phyloP scores from a whole-genome alignment of 1,140 invertebrate genomes.

The Drosophila tani region DNA sequence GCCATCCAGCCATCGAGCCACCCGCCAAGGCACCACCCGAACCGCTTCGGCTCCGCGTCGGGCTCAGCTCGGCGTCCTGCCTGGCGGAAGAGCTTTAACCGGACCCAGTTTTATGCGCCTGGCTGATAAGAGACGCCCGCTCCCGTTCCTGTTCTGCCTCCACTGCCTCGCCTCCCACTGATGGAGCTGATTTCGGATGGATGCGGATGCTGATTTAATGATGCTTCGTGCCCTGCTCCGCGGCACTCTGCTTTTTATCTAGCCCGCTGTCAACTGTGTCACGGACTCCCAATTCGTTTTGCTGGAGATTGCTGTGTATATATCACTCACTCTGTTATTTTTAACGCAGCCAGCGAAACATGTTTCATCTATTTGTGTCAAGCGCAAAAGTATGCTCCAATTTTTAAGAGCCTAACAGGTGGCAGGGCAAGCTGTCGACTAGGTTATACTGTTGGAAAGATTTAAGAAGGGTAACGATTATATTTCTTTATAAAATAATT shows the following conservation, averaged over 20 bases:
- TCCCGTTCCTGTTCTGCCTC: constrained; percentile 11
- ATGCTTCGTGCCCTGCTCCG: constrained; percentile 21
- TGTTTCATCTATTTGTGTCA: constrained; percentile 44
- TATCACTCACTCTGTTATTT: constrained; percentile 48
- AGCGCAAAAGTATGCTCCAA: constrained; percentile 41
- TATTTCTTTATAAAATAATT: background rate
- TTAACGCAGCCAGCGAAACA: constrained; percentile 51
- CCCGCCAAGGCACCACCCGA: constrained; percentile 36
- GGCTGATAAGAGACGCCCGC: constrained; percentile 52
- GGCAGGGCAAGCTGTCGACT: constrained; percentile 4
- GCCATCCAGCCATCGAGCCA: constrained; percentile 4
- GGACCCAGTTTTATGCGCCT: constrained; percentile 69
- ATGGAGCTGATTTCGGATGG: constrained; percentile 39
- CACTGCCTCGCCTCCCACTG: background rate
- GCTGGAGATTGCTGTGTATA: constrained; percentile 37
- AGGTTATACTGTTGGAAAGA: background rate
- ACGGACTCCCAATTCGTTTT: constrained; percentile 43
- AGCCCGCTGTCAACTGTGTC: constrained; percentile 37
- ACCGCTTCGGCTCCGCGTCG: constrained; percentile 63
- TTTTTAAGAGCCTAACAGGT: constrained; percentile 39
- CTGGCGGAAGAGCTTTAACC: constrained; percentile 72
- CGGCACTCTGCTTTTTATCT: constrained; percentile 36
- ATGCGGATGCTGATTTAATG: constrained; percentile 66
- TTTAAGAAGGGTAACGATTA: background rate
- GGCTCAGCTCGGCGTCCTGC: constrained; percentile 27